Evolutionary conservation across 2,113 vertebrate genomes (phyloP).

Genomic region (Cygnus atratus): DNA sequence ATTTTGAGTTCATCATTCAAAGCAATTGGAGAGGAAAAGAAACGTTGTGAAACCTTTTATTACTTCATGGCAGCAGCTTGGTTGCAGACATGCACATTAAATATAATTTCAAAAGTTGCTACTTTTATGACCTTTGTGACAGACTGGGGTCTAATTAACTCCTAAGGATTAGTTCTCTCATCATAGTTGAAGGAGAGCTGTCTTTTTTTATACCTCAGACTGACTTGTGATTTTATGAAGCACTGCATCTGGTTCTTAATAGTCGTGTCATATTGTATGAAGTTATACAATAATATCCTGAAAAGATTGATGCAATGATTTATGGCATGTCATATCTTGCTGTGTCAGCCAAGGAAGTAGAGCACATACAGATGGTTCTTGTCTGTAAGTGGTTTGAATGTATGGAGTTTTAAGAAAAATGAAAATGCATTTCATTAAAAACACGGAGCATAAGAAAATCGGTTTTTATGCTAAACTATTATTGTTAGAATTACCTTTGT

Average conservation of each 20-base stretch:
- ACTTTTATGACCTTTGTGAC: constrained; percentile 5
- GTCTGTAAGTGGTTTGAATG: background rate
- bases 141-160: background rate
- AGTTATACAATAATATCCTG: background rate
- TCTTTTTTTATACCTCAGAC: background rate
- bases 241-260: background rate
- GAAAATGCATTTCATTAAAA: background rate
- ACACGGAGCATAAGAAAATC: background rate
- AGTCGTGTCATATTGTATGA: background rate
- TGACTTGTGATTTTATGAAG: background rate
- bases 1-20: background rate
- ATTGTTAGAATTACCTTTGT: background rate
- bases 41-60: background rate
- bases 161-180: background rate
- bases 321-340: background rate
- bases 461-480: background rate
- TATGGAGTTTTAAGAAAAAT: background rate
- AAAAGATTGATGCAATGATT: background rate
- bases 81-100: background rate
- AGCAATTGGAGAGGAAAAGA: background rate
- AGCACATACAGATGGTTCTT: background rate
- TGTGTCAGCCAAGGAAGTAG: background rate
- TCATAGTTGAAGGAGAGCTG: background rate
- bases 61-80: background rate
- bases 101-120: background rate